Conservation (phyloP, 2,113 vertebrate genomes). For the Amblyopsis rosae region DNA sequence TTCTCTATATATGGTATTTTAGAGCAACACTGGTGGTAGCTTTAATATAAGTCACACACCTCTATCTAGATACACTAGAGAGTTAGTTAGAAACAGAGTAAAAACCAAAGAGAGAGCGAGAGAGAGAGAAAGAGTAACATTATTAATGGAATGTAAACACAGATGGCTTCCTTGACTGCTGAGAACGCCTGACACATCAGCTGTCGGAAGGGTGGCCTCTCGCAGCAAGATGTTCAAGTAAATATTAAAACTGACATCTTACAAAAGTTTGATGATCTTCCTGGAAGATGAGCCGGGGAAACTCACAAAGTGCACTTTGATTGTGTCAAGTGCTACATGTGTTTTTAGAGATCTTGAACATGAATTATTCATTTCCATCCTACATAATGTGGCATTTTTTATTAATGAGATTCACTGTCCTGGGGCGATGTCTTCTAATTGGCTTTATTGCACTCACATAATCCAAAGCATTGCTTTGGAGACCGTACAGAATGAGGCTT, state of each 20-base stretch:
- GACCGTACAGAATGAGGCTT: not conserved
- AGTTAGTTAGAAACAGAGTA: too few species aligned
- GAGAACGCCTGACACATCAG: constrained; percentile 39
- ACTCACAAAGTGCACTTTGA: constrained; percentile 51
- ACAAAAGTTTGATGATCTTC: constrained; percentile 43
- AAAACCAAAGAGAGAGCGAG: too few species aligned
- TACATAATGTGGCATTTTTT: constrained; percentile 64
- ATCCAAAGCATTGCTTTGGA: not conserved
- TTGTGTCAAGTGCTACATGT: constrained; percentile 30
- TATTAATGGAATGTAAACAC: constrained; percentile 68
- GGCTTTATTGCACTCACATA: constrained; percentile 21
- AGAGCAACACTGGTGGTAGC: too few species aligned
- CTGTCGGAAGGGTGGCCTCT: constrained; percentile 31
- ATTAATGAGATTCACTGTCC: constrained; percentile 62
- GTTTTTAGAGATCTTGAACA: constrained; percentile 41
- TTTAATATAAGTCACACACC: too few species aligned
- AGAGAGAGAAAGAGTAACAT: constrained; percentile 9
- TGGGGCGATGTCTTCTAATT: constrained; percentile 57
- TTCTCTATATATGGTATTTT: too few species aligned
- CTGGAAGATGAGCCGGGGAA: constrained; percentile 16
- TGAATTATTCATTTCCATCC: constrained; percentile 61
- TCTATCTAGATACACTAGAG: too few species aligned
- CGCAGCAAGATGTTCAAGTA: constrained; percentile 13
- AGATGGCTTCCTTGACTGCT: constrained; percentile 47
- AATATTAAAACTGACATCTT: constrained; percentile 52